phyloP scores from a whole-genome alignment of 2,113 vertebrate genomes.

The Pongo pygmaeus region DNA sequence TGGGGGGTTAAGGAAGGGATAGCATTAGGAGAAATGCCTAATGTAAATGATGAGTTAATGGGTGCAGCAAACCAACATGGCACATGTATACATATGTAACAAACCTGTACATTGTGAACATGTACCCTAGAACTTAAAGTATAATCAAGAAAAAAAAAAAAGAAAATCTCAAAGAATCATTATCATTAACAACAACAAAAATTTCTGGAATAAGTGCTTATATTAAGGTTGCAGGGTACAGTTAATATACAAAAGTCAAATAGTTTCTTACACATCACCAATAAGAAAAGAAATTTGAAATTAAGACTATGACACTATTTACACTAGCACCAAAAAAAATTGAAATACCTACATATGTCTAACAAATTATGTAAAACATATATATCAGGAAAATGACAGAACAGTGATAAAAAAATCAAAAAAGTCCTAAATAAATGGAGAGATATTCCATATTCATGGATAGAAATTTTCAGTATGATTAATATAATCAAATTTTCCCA shows the following conservation, averaged over 20 bases:
- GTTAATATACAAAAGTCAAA: background rate
- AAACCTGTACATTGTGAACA: too few relatives aligned
- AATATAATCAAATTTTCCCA: background rate
- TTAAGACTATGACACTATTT: background rate
- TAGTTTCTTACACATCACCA: too few relatives aligned
- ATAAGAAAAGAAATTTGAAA: background rate
- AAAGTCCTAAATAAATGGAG: background rate
- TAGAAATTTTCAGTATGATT: background rate
- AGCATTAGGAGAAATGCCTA: too few relatives aligned
- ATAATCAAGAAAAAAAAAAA: too few relatives aligned
- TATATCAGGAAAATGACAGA: background rate
- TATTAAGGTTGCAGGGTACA: background rate
- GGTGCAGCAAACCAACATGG: too few relatives aligned
- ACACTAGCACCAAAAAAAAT: too few relatives aligned
- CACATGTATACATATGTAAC: too few relatives aligned
- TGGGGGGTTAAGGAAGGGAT: too few relatives aligned
- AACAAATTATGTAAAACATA: too few relatives aligned
- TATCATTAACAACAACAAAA: background rate
- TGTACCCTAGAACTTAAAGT: too few relatives aligned
- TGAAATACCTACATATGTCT: too few relatives aligned
- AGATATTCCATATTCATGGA: background rate
- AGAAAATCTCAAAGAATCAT: background rate
- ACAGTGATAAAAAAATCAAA: background rate
- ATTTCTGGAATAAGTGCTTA: background rate
- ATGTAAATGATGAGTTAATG: too few relatives aligned